Evolutionary conservation across 2,888 invertebrate species (phyloP).

Genomic region (Lithophane ornitopus): DNA sequence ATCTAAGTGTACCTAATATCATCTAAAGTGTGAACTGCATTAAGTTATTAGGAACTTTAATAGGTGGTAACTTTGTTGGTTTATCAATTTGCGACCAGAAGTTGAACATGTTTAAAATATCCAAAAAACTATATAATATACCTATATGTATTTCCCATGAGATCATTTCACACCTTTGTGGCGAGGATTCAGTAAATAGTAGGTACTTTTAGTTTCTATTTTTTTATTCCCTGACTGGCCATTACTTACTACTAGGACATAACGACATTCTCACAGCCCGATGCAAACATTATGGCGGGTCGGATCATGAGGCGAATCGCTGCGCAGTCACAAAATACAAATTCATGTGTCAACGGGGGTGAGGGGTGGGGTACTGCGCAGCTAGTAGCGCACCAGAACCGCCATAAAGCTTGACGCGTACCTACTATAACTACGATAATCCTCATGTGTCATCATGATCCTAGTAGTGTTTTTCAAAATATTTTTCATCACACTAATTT

Average conservation of each 20-base stretch:
- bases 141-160: background rate
- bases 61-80: background rate
- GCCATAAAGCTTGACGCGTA: too few species aligned
- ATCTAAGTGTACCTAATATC: too few species aligned
- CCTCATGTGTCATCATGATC: background rate
- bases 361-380: too few species aligned
- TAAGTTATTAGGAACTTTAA: background rate
- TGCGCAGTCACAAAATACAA: too few species aligned
- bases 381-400: too few species aligned
- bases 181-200: background rate
- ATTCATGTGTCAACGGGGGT: too few species aligned
- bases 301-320: too few species aligned
- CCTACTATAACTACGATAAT: background rate
- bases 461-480: background rate
- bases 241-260: too few species aligned
- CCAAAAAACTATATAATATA: background rate
- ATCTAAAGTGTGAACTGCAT: conserved; percentile 5
- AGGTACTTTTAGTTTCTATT: background rate
- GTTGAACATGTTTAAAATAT: background rate
- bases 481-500: background rate
- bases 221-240: background rate
- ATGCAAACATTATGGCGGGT: too few species aligned
- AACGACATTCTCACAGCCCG: background rate
- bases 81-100: conserved; percentile 1
- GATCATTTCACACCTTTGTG: conserved; percentile 16